phyloP scores from a whole-genome alignment of 1,140 invertebrate genomes.

The Microvelia longipes region DNA sequence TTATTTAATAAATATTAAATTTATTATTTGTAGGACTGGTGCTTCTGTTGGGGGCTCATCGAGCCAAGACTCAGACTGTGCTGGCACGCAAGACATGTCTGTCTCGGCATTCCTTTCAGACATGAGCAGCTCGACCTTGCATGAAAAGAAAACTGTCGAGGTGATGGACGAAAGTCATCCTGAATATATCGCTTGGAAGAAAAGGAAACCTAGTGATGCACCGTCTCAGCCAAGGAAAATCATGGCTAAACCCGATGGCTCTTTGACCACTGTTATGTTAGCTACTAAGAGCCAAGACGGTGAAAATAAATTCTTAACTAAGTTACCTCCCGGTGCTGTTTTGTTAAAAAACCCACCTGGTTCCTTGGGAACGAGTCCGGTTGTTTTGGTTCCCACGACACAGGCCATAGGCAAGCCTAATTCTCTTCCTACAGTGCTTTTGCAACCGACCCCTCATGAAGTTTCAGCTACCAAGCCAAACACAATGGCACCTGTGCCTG shows the following conservation, averaged over 20 bases:
- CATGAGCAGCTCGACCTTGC: too few species aligned
- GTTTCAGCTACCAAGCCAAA: neutral
- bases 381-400: neutral
- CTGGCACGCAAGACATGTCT: too few species aligned
- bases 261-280: neutral
- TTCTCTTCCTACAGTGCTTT: neutral
- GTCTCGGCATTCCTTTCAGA: neutral
- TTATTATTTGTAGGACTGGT: too few species aligned
- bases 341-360: neutral
- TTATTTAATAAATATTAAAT: too few species aligned
- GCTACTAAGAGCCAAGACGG: neutral
- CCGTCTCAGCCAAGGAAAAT: neutral
- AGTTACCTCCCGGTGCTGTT: neutral
- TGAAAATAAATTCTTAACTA: neutral
- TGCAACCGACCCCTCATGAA: neutral
- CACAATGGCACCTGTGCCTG: neutral
- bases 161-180: neutral
- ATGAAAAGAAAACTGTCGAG: neutral
- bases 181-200: neutral
- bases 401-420: neutral
- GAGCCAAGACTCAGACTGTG: too few species aligned
- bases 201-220: neutral
- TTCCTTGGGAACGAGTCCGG: neutral
- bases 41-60: too few species aligned
- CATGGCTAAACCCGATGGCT: neutral